Percentiles rank a stretch among this genome's conserved stretches.
Conservation (phyloP, 1,140 invertebrate genomes). For the Antheraea pernyi region DNA sequence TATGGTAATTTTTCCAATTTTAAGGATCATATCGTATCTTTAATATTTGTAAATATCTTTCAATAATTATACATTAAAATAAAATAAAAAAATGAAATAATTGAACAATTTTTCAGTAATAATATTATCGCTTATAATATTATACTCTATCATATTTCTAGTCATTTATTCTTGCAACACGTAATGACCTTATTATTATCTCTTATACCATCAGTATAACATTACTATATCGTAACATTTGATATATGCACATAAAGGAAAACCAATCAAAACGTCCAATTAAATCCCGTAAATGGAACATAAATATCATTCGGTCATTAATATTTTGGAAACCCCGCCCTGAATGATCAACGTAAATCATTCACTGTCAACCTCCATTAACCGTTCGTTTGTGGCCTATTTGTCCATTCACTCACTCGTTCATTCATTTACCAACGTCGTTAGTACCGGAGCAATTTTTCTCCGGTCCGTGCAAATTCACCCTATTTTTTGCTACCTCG, state of each 20-base stretch:
- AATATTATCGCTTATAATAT: too few relatives aligned
- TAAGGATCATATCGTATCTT: too few relatives aligned
- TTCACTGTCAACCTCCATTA: slow-evolving; percentile 60
- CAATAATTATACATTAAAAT: too few relatives aligned
- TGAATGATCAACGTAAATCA: slow-evolving; percentile 57
- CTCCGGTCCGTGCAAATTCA: slow-evolving; percentile 8
- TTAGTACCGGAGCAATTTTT: slow-evolving; percentile 27
- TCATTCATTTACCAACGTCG: slow-evolving; percentile 52
- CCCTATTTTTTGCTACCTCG: slow-evolving; percentile 34
- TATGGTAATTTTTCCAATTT: too few relatives aligned
- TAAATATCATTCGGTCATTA: slow-evolving; percentile 40
- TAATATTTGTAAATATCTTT: too few relatives aligned
- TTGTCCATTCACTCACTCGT: slow-evolving; percentile 37
- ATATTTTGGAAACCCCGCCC: slow-evolving; percentile 35
- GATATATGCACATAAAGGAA: background rate
- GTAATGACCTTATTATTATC: too few relatives aligned
- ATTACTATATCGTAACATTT: too few relatives aligned
- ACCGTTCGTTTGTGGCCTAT: slow-evolving; percentile 28
- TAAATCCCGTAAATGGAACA: slow-evolving; percentile 41
- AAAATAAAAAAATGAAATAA: too few relatives aligned
- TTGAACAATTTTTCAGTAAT: too few relatives aligned
- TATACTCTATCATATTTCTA: too few relatives aligned
- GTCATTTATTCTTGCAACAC: too few relatives aligned
- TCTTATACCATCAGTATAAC: too few relatives aligned
- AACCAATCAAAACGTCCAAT: slow-evolving; percentile 22